A percentile compares a stretch with the other conserved stretches of the same genome.
Conservation (phyloP, 2,888 invertebrate genomes). For the Dynastes hyllus region DNA sequence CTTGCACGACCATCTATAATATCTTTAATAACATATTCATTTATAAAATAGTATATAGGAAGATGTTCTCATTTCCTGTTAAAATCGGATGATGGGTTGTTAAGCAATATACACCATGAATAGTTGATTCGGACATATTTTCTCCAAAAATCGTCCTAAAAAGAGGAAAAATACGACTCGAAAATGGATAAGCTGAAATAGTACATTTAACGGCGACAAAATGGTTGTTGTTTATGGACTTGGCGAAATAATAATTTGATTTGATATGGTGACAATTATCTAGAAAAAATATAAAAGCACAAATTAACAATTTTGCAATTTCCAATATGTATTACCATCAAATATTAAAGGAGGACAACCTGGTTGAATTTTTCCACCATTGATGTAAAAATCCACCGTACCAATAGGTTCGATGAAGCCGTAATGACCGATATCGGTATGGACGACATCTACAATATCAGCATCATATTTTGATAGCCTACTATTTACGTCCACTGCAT, state of each 20-base stretch:
- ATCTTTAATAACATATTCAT: too few species aligned
- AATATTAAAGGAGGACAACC: constrained; percentile 66
- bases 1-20: too few species aligned
- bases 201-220: constrained; percentile 61
- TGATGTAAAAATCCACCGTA: constrained; percentile 74
- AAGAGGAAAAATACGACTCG: constrained; percentile 63
- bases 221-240: constrained; percentile 69
- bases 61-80: too few species aligned
- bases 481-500: constrained; percentile 65
- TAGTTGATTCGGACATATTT: constrained; percentile 53
- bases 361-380: constrained; percentile 74
- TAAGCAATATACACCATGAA: too few species aligned
- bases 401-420: constrained; percentile 70
- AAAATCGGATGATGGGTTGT: too few species aligned
- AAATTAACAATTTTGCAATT: neutral
- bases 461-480: constrained; percentile 74
- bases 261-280: constrained; percentile 72
- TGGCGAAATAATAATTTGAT: constrained; percentile 70
- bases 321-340: neutral
- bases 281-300: neutral
- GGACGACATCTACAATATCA: constrained; percentile 76
- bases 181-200: constrained; percentile 64
- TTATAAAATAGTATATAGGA: too few species aligned
- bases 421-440: constrained; percentile 75
- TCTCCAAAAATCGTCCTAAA: constrained; percentile 60